Evolutionary conservation across 2,113 vertebrate species (phyloP).

Genomic region (Psittacus erithacus): DNA sequence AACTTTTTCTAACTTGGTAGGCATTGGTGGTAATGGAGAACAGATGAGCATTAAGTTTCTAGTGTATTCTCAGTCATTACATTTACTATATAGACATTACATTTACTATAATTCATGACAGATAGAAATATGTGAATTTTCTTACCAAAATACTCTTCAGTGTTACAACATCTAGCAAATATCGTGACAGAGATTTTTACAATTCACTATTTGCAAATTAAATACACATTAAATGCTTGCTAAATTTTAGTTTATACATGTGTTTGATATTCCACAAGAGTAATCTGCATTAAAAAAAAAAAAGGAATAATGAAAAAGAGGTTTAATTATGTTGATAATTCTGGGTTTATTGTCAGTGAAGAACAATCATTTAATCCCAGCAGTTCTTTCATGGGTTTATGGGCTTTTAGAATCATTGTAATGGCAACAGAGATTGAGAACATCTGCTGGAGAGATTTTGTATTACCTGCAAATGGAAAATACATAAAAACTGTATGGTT

Average conservation of each 20-base stretch:
- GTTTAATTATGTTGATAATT: neutral
- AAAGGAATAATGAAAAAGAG: neutral
- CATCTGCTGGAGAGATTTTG: neutral
- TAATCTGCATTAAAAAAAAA: neutral
- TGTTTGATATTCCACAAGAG: neutral
- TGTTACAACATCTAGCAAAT: neutral
- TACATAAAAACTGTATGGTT: fast-evolving
- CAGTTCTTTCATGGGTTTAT: neutral
- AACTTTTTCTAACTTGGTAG: neutral
- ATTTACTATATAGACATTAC: no score
- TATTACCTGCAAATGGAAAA: neutral
- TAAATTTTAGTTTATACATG: neutral
- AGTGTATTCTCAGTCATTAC: neutral
- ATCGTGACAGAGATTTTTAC: neutral
- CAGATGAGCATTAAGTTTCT: neutral
- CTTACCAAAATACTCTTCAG: neutral
- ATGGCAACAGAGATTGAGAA: neutral
- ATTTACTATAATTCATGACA: neutral
- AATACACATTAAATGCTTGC: neutral
- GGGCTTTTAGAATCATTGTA: neutral
- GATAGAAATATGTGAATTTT: neutral
- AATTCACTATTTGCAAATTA: neutral
- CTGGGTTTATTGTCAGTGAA: neutral
- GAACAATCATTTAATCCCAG: neutral
- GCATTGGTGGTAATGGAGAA: neutral